Conservation (phyloP, 2,888 invertebrate species). For the Cremastobaeus sp. region DNA sequence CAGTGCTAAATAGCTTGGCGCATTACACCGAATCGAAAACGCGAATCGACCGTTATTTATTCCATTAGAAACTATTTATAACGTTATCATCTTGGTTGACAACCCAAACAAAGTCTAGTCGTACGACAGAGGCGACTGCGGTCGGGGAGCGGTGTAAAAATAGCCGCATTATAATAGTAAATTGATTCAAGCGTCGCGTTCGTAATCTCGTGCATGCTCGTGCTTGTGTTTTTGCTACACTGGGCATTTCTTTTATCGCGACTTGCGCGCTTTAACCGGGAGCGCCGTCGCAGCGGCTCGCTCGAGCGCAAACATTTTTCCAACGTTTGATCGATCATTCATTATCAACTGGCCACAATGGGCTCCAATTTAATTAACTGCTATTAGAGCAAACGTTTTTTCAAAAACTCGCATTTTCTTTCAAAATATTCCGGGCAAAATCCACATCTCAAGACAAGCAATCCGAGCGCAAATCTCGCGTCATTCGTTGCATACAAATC, state of each 20-base stretch:
- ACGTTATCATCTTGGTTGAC: slow-evolving; percentile 43
- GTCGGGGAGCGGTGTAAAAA: slow-evolving; percentile 45
- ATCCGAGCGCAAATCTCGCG: no score
- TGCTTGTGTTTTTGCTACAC: slow-evolving; percentile 33
- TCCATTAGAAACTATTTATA: slow-evolving; percentile 30
- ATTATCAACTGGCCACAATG: slow-evolving; percentile 50
- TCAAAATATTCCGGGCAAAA: slow-evolving; percentile 2
- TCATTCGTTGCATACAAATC: neutral
- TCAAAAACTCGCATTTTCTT: no score
- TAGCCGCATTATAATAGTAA: slow-evolving; percentile 56
- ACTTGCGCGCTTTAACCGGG: slow-evolving; percentile 41
- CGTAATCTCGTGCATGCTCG: slow-evolving; percentile 46
- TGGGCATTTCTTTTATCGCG: slow-evolving; percentile 41
- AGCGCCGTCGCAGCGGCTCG: slow-evolving; percentile 29
- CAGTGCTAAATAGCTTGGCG: no score
- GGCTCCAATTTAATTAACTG: slow-evolving; percentile 41
- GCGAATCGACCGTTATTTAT: slow-evolving; percentile 14
- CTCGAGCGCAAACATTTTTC: slow-evolving; percentile 48
- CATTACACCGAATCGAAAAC: no score
- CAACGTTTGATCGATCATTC: slow-evolving; percentile 54
- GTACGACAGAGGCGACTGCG: slow-evolving; percentile 27
- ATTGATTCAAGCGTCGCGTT: slow-evolving; percentile 53
- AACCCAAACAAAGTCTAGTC: slow-evolving; percentile 55
- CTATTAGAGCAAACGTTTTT: slow-evolving; percentile 33
- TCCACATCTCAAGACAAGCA: no score